phyloP scores from a whole-genome alignment of 2,113 vertebrate species.

The Hylia prasina region DNA sequence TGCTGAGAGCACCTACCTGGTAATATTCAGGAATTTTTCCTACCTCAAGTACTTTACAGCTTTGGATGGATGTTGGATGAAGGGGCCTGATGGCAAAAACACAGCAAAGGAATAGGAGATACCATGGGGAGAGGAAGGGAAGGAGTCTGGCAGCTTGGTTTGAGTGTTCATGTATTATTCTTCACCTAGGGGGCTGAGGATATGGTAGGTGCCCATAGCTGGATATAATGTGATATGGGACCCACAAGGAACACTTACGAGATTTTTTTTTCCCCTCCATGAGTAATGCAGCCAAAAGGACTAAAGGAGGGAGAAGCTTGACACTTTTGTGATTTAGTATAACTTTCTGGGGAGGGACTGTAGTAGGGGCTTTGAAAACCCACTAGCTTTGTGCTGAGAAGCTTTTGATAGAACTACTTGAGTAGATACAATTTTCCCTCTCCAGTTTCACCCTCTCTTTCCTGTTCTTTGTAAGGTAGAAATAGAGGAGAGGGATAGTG shows the following conservation, averaged over 20 bases:
- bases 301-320: background rate
- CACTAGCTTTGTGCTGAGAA: background rate
- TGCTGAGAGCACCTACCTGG: background rate
- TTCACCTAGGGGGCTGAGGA: background rate
- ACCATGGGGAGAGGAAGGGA: background rate
- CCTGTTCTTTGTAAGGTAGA: background rate
- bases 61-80: background rate
- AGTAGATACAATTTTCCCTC: background rate
- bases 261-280: background rate
- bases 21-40: background rate
- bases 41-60: background rate
- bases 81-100: background rate
- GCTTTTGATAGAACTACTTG: background rate
- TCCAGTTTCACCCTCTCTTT: background rate
- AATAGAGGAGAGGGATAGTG: background rate
- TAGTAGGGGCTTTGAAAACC: background rate
- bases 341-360: background rate
- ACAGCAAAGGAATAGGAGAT: background rate
- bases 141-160: background rate
- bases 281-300: background rate
- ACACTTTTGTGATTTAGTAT: background rate
- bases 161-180: background rate
- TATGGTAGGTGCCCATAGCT: fast-evolving
- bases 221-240: background rate
- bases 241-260: background rate